phyloP scores from a whole-genome alignment of 2,888 invertebrate genomes.

The Philonicus albiceps region DNA sequence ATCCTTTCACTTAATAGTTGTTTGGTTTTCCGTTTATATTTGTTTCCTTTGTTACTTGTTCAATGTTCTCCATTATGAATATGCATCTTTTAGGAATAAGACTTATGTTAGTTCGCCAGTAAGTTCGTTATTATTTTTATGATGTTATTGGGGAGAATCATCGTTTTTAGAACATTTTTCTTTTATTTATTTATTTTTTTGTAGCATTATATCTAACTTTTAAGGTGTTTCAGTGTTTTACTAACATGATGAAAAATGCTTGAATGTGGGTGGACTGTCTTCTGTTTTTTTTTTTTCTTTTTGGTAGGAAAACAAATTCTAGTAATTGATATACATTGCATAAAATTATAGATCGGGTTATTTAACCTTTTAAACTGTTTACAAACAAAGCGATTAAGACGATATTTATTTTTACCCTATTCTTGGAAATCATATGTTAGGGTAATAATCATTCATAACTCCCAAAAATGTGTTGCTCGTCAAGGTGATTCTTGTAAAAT shows the following conservation, averaged over 20 bases:
- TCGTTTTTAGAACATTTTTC: not conserved
- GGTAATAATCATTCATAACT: not conserved
- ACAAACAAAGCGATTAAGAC: too few relatives aligned
- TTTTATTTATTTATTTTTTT: not conserved
- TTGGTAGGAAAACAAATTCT: not conserved
- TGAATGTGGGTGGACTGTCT: not conserved
- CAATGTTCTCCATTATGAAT: conserved; percentile 13
- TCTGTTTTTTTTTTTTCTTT: not conserved
- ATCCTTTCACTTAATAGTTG: not conserved
- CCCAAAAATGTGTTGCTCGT: too few relatives aligned
- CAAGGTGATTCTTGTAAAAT: too few relatives aligned
- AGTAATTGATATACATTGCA: not conserved
- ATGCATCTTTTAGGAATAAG: conserved; percentile 25
- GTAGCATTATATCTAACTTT: not conserved
- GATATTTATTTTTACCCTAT: too few relatives aligned
- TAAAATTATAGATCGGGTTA: too few relatives aligned
- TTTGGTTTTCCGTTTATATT: not conserved
- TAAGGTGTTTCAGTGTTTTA: not conserved
- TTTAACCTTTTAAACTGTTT: too few relatives aligned
- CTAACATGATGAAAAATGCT: conserved; percentile 4
- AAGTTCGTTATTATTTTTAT: not conserved
- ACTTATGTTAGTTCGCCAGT: not conserved
- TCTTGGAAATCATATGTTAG: too few relatives aligned
- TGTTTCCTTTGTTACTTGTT: conserved; percentile 36
- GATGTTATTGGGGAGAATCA: not conserved